phyloP scores from a whole-genome alignment of 2,888 invertebrate species.

The Eilema griseolum region DNA sequence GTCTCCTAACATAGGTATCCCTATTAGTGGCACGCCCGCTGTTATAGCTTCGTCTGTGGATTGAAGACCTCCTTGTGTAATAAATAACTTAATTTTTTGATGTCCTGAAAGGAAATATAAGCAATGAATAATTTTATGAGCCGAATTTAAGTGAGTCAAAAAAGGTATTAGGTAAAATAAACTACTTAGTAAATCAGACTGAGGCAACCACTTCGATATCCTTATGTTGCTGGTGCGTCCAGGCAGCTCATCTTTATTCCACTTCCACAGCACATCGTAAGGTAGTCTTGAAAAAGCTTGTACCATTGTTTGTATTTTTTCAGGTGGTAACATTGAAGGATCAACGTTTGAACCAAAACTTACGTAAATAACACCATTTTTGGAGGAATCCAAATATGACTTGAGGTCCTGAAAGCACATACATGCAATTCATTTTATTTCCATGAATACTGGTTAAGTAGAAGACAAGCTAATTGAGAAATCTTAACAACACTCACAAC shows the following conservation, averaged over 20 bases:
- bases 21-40: slow-evolving; percentile 69
- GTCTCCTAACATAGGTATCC: slow-evolving; percentile 67
- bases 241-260: slow-evolving; percentile 69
- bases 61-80: slow-evolving; percentile 76
- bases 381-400: slow-evolving; percentile 67
- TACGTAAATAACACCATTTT: slow-evolving; percentile 76
- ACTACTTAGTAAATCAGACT: slow-evolving; percentile 54
- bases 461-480: no score
- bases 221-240: slow-evolving; percentile 70
- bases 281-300: slow-evolving; percentile 71
- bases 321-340: slow-evolving; percentile 62
- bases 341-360: slow-evolving; percentile 78
- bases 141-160: no score
- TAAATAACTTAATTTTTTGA: slow-evolving; percentile 75
- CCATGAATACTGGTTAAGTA: no score
- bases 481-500: no score
- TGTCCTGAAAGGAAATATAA: slow-evolving; percentile 54
- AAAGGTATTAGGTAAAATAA: no score
- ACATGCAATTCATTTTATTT: no score
- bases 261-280: slow-evolving; percentile 80
- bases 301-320: slow-evolving; percentile 61
- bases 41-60: slow-evolving; percentile 74
- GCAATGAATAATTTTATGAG: no score
- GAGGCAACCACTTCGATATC: slow-evolving; percentile 79
- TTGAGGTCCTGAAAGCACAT: slow-evolving; percentile 63